phyloP scores from a whole-genome alignment of 2,113 vertebrate genomes.

The Callopanchax toddi region DNA sequence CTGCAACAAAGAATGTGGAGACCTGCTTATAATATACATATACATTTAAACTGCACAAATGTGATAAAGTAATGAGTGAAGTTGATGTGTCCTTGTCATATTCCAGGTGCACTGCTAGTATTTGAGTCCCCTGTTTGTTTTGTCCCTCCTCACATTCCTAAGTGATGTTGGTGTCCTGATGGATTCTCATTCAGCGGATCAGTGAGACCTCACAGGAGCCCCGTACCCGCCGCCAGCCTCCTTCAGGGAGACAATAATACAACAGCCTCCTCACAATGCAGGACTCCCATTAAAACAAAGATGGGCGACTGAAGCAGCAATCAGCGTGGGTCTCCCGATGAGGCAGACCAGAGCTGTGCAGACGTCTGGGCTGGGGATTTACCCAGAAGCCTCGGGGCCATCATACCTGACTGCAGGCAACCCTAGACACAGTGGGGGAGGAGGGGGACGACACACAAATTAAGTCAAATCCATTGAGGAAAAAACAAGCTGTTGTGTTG shows the following conservation, averaged over 20 bases:
- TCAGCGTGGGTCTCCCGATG: conserved; percentile 63
- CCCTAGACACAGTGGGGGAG: conserved; percentile 47
- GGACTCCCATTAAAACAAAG: conserved; percentile 54
- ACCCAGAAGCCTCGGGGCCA: conserved; percentile 58
- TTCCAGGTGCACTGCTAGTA: background rate
- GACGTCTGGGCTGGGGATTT: conserved; percentile 77
- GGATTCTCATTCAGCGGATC: conserved; percentile 30
- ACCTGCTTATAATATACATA: no score
- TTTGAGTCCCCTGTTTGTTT: conserved; percentile 6
- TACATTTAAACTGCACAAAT: background rate
- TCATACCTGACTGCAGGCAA: conserved; percentile 69
- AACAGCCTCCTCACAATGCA: conserved; percentile 36
- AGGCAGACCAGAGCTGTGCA: conserved; percentile 59
- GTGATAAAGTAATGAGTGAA: background rate
- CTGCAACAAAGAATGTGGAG: no score
- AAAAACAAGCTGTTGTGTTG: background rate
- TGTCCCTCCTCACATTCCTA: conserved; percentile 22
- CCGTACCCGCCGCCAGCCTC: conserved; percentile 29
- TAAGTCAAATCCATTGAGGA: conserved; percentile 1
- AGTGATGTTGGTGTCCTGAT: conserved; percentile 12
- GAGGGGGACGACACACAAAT: conserved; percentile 11
- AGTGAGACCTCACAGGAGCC: conserved; percentile 50
- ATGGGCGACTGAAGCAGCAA: conserved; percentile 49
- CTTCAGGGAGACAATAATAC: conserved; percentile 52
- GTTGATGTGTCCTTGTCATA: background rate